Evolutionary conservation across 2,797 vertebrate species (phyloP).

Genomic region (Anguilla megastoma): DNA sequence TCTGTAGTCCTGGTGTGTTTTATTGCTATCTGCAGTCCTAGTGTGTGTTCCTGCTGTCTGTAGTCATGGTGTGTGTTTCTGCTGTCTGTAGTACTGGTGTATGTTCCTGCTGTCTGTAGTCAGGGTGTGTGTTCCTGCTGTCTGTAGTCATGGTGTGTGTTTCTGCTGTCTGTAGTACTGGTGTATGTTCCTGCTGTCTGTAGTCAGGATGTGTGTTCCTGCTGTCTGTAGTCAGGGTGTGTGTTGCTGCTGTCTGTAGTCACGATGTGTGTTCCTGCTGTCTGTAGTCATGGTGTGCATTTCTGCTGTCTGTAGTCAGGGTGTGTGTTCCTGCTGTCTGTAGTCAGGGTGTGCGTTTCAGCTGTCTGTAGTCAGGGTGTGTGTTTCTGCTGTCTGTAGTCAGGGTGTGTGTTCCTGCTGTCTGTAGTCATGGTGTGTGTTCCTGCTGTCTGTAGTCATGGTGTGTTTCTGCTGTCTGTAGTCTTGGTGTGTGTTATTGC

Average conservation of each 20-base stretch:
- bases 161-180: background rate
- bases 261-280: background rate
- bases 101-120: background rate
- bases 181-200: too few species aligned
- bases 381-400: conserved; percentile 32
- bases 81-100: background rate
- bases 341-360: background rate
- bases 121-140: background rate
- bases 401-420: background rate
- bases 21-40: too few species aligned
- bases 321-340: background rate
- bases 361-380: too few species aligned
- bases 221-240: too few species aligned
- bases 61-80: background rate
- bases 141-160: background rate
- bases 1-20: too few species aligned
- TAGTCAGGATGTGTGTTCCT: too few species aligned
- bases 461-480: background rate
- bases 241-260: background rate
- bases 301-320: background rate
- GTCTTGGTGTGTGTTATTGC: background rate
- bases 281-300: background rate
- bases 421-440: background rate
- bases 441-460: background rate
- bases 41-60: background rate